Evolutionary conservation across 2,888 invertebrate species (phyloP).

Genomic region (Watsonalla binaria): DNA sequence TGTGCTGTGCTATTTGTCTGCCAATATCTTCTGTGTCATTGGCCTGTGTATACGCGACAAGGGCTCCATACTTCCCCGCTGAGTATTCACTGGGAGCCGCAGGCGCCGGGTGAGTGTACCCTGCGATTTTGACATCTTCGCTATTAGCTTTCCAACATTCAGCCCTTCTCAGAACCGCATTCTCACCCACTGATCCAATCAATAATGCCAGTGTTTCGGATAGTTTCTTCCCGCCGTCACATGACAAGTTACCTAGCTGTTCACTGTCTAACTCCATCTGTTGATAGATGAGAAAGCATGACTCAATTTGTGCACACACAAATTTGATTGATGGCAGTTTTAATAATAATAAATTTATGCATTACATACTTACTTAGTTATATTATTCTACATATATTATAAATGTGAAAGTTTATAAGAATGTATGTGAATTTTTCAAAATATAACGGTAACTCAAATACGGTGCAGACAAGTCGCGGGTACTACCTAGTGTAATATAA

Average conservation of each 20-base stretch:
- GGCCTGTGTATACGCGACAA: conserved; percentile 83
- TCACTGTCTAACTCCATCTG: conserved; percentile 83
- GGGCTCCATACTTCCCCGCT: conserved; percentile 90
- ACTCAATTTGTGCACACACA: neutral
- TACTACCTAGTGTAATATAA: too few species aligned
- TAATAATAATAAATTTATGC: too few species aligned
- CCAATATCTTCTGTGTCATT: conserved; percentile 74
- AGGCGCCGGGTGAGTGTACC: conserved; percentile 89
- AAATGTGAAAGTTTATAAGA: too few species aligned
- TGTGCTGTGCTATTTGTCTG: conserved; percentile 92
- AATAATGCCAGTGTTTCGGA: conserved; percentile 90
- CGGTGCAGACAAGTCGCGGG: too few species aligned
- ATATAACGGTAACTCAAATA: too few species aligned
- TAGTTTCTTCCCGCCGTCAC: conserved; percentile 83
- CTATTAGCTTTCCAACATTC: conserved; percentile 83
- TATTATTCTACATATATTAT: too few species aligned
- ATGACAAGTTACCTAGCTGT: conserved; percentile 80
- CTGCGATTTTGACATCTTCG: conserved; percentile 76
- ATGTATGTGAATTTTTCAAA: too few species aligned
- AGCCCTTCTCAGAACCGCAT: conserved; percentile 89
- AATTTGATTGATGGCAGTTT: neutral
- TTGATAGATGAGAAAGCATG: conserved; percentile 16
- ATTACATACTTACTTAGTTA: too few species aligned
- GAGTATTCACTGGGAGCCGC: conserved; percentile 67
- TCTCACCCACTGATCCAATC: conserved; percentile 95